Evolutionary conservation across 2,888 invertebrate species (phyloP), one percentile per base, ranked within the genome.

Genomic region (Carterocephalus palaemon): DNA sequence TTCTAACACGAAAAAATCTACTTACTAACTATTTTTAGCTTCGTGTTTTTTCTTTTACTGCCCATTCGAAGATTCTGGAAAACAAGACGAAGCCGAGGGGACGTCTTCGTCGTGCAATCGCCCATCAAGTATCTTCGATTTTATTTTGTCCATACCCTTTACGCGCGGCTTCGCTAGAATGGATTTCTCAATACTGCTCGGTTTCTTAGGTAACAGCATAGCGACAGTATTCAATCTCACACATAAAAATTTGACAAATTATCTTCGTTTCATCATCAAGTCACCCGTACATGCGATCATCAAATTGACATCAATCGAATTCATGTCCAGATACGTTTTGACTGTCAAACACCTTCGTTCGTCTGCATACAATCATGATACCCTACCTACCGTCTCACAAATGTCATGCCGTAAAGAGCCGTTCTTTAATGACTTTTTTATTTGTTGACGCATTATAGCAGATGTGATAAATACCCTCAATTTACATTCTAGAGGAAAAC

Each of bases 401-500:
- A n/a, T n/a, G n/a, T n/a, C n/a, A n/a, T n/a, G n/a, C n/a, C n/a
- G n/a, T n/a, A n/a, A n/a, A n/a, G n/a, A n/a, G n/a, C 36, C 17
- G 29, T 23, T 36, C 23, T 19, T 9, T 36, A 34, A 32, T 22
- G 13, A 34, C 20, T 16, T 41, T 42, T 36, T 29, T 34, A 20
- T 19, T 29, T 36, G 16, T 43, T 13, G 10, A 16, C 13, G 13
- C 28, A 23, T 36, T 43, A 12, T 15, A 6, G 6, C 8, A 36
- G 34, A 34, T 37, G 10, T n/a, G 29, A 36, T 36, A 41, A 32
- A 29, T 5, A 10, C 3, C 22, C 23, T 10, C 15, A 16, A 45
- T 45, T 36, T 48, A 39, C 9, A 16, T 24, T 41, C 40, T 40
- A 86, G 86, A 86, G 52, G 86, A 86, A 55, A 84, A 64, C 49